Conservation (phyloP, 2,888 invertebrate genomes). For the Eremobia ochroleuca region DNA sequence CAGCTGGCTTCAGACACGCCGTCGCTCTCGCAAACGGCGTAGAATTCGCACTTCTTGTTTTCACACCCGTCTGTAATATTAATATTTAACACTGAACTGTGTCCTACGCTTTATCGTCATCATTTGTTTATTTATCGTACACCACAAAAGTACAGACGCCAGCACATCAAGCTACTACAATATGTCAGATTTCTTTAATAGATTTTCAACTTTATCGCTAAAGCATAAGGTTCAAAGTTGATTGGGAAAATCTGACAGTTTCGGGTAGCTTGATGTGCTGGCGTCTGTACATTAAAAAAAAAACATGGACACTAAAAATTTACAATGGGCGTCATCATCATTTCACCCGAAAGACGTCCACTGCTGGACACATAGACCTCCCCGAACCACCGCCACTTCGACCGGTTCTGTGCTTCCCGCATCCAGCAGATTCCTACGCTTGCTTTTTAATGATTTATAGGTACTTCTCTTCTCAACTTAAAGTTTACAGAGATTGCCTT, state of each 20-base stretch:
- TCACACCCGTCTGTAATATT: constrained; percentile 93
- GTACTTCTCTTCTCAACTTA: neutral
- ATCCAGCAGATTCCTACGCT: neutral
- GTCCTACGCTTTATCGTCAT: neutral
- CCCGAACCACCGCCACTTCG: neutral
- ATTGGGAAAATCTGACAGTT: no score
- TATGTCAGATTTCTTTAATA: no score
- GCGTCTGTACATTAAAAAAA: no score
- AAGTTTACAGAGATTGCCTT: neutral
- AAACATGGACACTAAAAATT: no score
- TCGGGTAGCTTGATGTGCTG: no score
- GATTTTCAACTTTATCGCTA: no score
- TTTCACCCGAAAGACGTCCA: neutral
- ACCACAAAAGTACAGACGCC: no score
- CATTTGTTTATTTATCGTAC: no score
- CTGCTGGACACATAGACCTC: neutral
- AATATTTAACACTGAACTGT: neutral
- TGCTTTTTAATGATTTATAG: neutral
- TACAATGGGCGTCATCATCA: neutral
- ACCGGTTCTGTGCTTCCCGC: neutral
- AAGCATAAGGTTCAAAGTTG: no score
- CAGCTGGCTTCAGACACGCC: constrained; percentile 91
- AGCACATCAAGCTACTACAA: no score
- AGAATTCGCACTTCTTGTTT: constrained; percentile 95
- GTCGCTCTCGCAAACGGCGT: constrained; percentile 94